Evolutionary conservation across 2,113 vertebrate genomes (phyloP).

Genomic region (Rhea pennata): DNA sequence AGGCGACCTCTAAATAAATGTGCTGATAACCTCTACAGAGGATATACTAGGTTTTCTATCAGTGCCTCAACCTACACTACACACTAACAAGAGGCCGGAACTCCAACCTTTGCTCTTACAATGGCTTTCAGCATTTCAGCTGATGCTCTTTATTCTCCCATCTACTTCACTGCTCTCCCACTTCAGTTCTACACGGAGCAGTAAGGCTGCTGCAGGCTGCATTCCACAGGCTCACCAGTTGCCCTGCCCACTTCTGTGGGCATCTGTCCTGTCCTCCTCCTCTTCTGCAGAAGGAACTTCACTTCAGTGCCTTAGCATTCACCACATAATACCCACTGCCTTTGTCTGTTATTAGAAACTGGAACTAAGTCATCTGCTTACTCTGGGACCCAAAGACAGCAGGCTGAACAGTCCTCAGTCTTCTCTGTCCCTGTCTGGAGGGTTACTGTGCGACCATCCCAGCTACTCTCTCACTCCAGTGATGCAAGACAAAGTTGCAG

Average conservation of each 20-base stretch:
- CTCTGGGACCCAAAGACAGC: not conserved
- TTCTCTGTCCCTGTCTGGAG: not conserved
- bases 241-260: not conserved
- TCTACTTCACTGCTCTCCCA: not conserved
- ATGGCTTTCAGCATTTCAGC: not conserved
- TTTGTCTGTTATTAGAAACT: not conserved
- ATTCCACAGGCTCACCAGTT: not conserved
- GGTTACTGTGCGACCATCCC: not conserved
- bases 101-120: not conserved
- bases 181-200: not conserved
- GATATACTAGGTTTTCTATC: not conserved
- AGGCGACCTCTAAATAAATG: not conserved
- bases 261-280: not conserved
- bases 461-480: not conserved
- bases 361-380: not conserved
- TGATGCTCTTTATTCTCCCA: not conserved
- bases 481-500: not conserved
- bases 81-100: not conserved
- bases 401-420: not conserved
- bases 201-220: not conserved
- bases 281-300: not conserved
- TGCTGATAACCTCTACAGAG: not conserved
- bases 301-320: not conserved
- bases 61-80: not conserved
- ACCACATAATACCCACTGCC: not conserved